phyloP scores from a whole-genome alignment of 2,888 invertebrate genomes.

The Plutella xylostella region DNA sequence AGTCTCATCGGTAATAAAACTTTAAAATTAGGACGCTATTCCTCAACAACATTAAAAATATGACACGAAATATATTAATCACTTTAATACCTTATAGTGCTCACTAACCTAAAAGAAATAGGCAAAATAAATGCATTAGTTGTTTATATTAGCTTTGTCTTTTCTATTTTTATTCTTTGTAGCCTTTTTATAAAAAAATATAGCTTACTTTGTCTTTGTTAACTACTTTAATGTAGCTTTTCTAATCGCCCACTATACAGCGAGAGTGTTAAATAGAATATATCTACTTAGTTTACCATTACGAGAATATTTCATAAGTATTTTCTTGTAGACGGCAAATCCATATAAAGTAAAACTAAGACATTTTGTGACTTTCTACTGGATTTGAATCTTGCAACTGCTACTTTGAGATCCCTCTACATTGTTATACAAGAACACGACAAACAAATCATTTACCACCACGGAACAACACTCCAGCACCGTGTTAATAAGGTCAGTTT shows the following conservation, averaged over 20 bases:
- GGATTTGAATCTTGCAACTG: too few species aligned
- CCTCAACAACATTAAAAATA: constrained; percentile 3
- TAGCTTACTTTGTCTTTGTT: neutral
- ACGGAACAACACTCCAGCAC: too few species aligned
- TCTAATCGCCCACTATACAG: neutral
- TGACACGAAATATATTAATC: constrained; percentile 4
- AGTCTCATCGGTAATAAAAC: constrained; percentile 63
- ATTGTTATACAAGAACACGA: too few species aligned
- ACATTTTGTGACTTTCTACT: too few species aligned
- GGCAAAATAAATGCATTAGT: constrained; percentile 7
- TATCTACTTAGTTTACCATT: too few species aligned
- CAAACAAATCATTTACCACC: too few species aligned
- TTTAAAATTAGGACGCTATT: constrained; percentile 5
- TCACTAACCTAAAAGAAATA: constrained; percentile 1
- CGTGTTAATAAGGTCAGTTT: too few species aligned
- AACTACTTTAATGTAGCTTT: neutral
- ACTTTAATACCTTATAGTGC: constrained; percentile 1
- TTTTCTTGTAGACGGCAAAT: too few species aligned
- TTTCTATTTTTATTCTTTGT: neutral
- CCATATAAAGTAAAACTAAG: too few species aligned
- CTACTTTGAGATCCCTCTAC: too few species aligned
- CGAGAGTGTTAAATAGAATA: too few species aligned
- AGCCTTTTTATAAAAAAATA: neutral
- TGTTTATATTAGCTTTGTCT: neutral
- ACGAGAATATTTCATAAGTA: too few species aligned